These are phyloP conservation scores for Taxidea taxus DNA, from an alignment of 2,113 vertebrate genomes.

Conservation along the genomic window DNA sequence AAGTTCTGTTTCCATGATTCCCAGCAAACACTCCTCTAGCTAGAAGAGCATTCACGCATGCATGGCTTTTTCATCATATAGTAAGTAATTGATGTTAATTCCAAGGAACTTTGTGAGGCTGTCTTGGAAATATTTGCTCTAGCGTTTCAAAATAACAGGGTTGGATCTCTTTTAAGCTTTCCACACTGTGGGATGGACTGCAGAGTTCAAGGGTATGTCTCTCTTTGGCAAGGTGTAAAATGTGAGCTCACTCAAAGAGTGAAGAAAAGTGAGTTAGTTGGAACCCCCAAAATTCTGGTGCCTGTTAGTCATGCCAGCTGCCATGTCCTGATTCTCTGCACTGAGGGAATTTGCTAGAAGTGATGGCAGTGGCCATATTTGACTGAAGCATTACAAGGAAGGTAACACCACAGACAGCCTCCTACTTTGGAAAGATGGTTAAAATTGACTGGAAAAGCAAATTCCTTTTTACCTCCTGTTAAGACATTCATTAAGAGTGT, in stretches of 20 bases:
- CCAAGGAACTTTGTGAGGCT: background rate
- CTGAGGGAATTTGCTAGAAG: background rate
- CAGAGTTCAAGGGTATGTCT: background rate
- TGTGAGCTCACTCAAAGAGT: background rate
- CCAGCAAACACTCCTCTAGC: background rate
- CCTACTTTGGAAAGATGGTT: slow-evolving; percentile 13
- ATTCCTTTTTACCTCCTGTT: background rate
- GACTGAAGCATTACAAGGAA: background rate
- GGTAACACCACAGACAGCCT: background rate
- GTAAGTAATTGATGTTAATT: background rate
- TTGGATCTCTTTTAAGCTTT: background rate
- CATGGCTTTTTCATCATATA: background rate
- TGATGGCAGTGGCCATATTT: background rate
- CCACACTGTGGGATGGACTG: background rate
- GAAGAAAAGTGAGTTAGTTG: background rate
- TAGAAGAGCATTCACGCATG: fast-evolving
- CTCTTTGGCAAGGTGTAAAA: background rate
- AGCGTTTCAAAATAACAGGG: background rate
- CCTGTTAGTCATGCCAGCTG: background rate
- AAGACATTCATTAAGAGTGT: background rate
- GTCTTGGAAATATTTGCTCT: background rate
- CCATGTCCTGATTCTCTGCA: background rate
- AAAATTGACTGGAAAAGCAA: slow-evolving; percentile 45
- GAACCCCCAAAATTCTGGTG: background rate
- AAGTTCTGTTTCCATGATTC: background rate